Evolutionary conservation across 2,113 vertebrate species (phyloP), one percentile per base, ranked within the genome.

Genomic region (Entomyzon cyanotis): DNA sequence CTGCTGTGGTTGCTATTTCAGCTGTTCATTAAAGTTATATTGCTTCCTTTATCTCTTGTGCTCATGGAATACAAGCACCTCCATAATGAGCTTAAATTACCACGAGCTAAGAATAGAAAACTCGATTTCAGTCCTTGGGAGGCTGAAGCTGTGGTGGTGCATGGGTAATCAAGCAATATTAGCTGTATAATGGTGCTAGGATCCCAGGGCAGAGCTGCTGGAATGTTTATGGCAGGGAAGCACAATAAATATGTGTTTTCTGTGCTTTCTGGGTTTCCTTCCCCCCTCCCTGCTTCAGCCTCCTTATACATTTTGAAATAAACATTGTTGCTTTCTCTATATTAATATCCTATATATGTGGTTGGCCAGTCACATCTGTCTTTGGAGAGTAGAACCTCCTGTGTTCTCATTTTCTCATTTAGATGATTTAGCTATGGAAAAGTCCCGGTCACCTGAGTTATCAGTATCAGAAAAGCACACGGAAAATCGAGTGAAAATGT

Each of bases 21-120:
- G 73, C 93, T 95, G 93, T 94, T 96, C 94, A 92, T 96, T 96
- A 96, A 96, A 96, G 95, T 94, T 96, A 93, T 95, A 96, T 96
- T 94, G 92, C 95, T 97, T 96, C 92, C 92, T 97, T 96, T 96
- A 96, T 95, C 95, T 96, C 95, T 94, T 76, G 92, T 95, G 95
- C 73, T 96, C 92, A 60, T 93, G 86, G 94, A 97, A 94, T 86
- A 92, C 94, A 94, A 92, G 91, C 87, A 92, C 85, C 80, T 95
- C 85, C 82, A 94, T 95, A 95, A 96, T 90, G 85, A 97, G 92
- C 88, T 96, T 95, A 95, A 96, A 96, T 96, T 95, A 97, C 94
- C 86, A 96, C 11, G 2, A 92, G 94, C 94, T 93, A 96, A 97
- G 93, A 96, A 96, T 95, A 97, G 96, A 97, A 96, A 96, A 95